These are phyloP conservation scores for Zaprionus vittiger DNA, from an alignment of 1,140 invertebrate species.

Conservation along the genomic window DNA sequence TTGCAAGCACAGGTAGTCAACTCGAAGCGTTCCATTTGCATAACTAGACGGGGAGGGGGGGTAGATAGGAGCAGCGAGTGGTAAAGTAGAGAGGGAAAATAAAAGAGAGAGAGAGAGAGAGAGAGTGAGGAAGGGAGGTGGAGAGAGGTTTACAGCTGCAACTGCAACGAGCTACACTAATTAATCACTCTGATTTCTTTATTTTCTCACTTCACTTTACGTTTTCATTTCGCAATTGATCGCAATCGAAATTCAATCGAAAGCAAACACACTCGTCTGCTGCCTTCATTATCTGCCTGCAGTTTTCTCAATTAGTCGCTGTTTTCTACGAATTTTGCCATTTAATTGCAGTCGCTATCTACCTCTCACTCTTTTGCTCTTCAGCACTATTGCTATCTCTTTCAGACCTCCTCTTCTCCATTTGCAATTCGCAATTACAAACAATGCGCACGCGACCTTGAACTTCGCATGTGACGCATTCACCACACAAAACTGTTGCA, in stretches of 20 bases:
- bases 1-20: neutral
- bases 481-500: conserved; percentile 36
- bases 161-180: neutral
- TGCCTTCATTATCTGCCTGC: neutral
- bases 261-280: neutral
- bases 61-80: neutral
- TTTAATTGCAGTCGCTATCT: neutral
- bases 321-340: neutral
- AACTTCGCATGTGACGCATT: conserved; percentile 39
- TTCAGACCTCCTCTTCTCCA: neutral
- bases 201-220: neutral
- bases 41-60: neutral
- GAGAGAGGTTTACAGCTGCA: neutral
- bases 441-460: conserved; percentile 32
- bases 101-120: neutral
- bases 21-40: conserved; percentile 2
- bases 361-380: neutral
- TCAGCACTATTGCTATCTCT: neutral
- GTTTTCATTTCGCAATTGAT: neutral
- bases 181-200: neutral
- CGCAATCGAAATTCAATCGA: neutral
- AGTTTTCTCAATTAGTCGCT: neutral
- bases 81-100: neutral
- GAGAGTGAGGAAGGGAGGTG: neutral
- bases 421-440: conserved; percentile 13